Evolutionary conservation across 1,140 invertebrate genomes (phyloP).

Genomic region (Drosophila kohkoa): DNA sequence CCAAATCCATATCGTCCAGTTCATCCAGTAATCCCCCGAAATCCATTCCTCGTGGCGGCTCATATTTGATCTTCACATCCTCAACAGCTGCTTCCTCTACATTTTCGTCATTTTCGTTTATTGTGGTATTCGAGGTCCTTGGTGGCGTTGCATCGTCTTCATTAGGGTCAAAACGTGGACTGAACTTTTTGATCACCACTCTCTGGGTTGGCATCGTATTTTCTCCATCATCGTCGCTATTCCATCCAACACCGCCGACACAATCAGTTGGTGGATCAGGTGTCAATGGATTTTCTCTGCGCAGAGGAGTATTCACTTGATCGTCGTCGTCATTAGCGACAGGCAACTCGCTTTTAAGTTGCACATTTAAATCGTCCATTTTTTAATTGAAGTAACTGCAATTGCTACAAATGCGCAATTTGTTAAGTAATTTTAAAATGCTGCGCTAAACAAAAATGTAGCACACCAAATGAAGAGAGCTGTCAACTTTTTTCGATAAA

Average conservation of each 20-base stretch:
- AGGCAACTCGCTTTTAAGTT: too few species aligned
- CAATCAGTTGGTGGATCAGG: background rate
- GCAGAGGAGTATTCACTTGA: constrained; percentile 42
- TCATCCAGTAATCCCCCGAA: constrained; percentile 26
- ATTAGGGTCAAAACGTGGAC: background rate
- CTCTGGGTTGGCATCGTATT: background rate
- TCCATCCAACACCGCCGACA: constrained; percentile 25
- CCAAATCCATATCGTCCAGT: constrained; percentile 3
- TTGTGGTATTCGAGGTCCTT: background rate
- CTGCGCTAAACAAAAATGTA: too few species aligned
- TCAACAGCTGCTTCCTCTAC: background rate
- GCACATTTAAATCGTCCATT: too few species aligned
- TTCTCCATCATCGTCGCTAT: constrained; percentile 39
- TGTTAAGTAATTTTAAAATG: too few species aligned
- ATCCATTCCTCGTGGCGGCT: background rate
- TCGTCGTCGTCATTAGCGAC: constrained; percentile 12
- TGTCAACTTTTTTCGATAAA: too few species aligned
- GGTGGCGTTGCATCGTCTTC: background rate
- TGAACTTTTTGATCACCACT: background rate
- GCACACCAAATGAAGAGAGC: too few species aligned
- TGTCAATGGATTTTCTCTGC: background rate
- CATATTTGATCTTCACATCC: constrained; percentile 1
- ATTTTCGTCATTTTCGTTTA: too few species aligned
- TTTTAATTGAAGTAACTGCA: too few species aligned
- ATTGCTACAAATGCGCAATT: too few species aligned